A percentile compares a stretch with the other conserved stretches of the same genome.
Evolutionary conservation across 2,113 vertebrate species (phyloP).

Genomic region (Stictonetta naevosa): DNA sequence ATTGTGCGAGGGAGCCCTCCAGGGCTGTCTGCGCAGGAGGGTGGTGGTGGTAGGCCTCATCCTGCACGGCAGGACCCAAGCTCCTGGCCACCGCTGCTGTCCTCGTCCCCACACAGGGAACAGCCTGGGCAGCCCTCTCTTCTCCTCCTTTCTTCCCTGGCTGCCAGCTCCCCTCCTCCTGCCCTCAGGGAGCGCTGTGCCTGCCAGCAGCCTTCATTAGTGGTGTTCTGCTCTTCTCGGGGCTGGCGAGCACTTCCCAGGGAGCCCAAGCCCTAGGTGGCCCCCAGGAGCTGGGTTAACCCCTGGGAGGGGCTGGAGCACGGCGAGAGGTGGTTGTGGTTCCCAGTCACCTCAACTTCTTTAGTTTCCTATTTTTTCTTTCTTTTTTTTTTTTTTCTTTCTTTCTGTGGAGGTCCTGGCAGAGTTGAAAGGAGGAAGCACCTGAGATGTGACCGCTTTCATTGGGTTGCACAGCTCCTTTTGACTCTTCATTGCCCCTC

Average conservation of each 20-base stretch:
- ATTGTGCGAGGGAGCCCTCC: not conserved
- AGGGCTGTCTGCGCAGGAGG: not conserved
- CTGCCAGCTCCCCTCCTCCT: not conserved
- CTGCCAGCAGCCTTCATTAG: conserved; percentile 45
- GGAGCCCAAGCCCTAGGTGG: not conserved
- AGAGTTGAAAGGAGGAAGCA: not conserved
- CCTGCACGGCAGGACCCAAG: not conserved
- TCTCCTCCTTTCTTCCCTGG: no score
- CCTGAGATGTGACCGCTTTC: not conserved
- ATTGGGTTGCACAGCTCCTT: not conserved
- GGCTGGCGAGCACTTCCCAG: not conserved
- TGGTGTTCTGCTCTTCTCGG: not conserved
- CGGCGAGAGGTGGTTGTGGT: no score
- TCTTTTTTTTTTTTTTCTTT: not conserved
- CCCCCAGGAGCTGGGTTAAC: not conserved
- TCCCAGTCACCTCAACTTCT: not conserved
- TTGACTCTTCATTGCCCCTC: not conserved
- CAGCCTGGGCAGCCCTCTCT: not conserved
- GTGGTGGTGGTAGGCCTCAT: not conserved
- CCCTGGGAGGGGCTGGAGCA: not conserved
- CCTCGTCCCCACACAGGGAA: not conserved
- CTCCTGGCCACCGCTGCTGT: not conserved
- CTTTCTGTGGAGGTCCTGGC: not conserved
- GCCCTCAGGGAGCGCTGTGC: not conserved
- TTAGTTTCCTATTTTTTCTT: not conserved